Conservation (phyloP, 2,797 vertebrate genomes). For the Pteronotus mesoamericanus region DNA sequence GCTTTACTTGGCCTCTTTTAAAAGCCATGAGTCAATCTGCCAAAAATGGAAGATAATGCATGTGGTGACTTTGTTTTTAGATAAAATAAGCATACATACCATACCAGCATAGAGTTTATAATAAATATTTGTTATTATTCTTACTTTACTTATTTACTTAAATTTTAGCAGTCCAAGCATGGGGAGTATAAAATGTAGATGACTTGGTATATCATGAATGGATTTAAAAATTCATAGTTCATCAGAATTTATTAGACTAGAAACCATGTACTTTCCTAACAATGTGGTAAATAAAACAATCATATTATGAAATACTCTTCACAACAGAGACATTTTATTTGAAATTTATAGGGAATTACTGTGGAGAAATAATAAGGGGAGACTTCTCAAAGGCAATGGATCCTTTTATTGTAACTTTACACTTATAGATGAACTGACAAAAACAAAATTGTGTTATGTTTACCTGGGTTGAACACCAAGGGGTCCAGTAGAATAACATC, state of each 20-base stretch:
- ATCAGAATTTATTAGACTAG: constrained; percentile 11
- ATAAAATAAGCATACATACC: not conserved
- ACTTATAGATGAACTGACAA: constrained; percentile 33
- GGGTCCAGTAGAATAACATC: constrained; percentile 48
- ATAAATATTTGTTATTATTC: not conserved
- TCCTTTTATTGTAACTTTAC: constrained; percentile 37
- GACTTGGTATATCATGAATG: not conserved
- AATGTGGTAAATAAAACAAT: not conserved
- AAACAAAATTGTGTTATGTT: constrained; percentile 22
- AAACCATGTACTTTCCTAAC: not conserved
- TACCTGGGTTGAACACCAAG: constrained; percentile 33
- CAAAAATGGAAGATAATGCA: not conserved
- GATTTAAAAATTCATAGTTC: not conserved
- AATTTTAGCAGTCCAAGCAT: not conserved
- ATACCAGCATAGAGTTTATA: not conserved
- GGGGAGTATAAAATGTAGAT: not conserved
- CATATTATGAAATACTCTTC: constrained; percentile 29
- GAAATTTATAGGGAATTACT: constrained; percentile 30
- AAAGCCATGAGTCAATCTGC: not conserved
- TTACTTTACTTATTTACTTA: constrained; percentile 30
- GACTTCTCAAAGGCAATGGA: constrained; percentile 29
- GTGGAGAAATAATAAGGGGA: constrained; percentile 32
- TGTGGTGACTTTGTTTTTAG: not conserved
- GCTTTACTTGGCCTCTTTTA: not conserved
- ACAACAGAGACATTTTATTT: not conserved